These are phyloP conservation scores for Drosophila colorata DNA, from an alignment of 2,888 invertebrate genomes.

Conservation along the genomic window DNA sequence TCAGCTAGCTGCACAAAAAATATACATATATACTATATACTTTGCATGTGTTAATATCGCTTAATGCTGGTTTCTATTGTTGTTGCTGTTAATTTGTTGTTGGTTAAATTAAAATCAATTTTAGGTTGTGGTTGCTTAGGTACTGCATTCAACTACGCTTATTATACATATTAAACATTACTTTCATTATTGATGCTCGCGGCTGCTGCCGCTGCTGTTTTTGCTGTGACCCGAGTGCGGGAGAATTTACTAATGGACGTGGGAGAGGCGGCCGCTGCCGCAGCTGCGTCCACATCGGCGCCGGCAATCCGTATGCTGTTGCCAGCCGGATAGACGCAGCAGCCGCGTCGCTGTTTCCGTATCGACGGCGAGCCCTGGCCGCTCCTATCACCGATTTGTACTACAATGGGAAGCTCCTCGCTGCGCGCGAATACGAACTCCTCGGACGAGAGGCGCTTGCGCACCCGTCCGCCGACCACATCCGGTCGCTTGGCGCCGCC, in stretches of 20 bases:
- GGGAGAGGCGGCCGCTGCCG: constrained; percentile 45
- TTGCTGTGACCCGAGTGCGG: constrained; percentile 56
- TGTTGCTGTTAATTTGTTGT: constrained; percentile 8
- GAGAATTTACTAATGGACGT: constrained; percentile 73
- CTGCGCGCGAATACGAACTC: constrained; percentile 84
- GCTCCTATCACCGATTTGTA: constrained; percentile 81
- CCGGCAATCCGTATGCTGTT: constrained; percentile 58
- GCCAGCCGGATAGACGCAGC: constrained; percentile 87
- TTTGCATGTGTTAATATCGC: constrained; percentile 68
- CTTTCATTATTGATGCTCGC: constrained; percentile 73
- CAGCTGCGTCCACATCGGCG: constrained; percentile 44
- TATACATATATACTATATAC: constrained; percentile 38
- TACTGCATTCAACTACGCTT: constrained; percentile 74
- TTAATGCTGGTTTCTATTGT: constrained; percentile 18
- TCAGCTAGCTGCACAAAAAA: constrained; percentile 69
- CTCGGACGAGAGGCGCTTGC: constrained; percentile 83
- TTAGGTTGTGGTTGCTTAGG: constrained; percentile 60
- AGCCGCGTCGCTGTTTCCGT: constrained; percentile 87
- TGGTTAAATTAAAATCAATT: constrained; percentile 34
- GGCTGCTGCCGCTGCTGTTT: constrained; percentile 22
- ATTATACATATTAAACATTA: constrained; percentile 70
- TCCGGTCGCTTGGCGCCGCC: constrained; percentile 50
- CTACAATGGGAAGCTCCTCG: constrained; percentile 87
- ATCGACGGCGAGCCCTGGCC: constrained; percentile 86
- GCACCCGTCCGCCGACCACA: constrained; percentile 75